A percentile compares a stretch with the other conserved stretches of the same genome.
Conservation (phyloP, 1,140 invertebrate genomes). For the Aphelinus atriplicis region DNA sequence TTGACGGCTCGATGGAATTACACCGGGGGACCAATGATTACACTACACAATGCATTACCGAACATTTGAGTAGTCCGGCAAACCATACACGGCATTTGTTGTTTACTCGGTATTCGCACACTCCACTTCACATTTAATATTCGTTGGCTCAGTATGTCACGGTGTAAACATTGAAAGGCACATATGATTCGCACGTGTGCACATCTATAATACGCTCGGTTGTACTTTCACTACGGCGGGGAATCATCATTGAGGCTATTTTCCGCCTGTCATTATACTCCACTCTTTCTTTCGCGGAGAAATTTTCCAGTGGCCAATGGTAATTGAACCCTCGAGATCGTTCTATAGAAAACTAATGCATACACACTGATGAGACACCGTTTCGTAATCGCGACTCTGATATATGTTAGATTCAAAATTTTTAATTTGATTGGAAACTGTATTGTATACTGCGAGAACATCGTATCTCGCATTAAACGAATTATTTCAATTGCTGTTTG, state of each 20-base stretch:
- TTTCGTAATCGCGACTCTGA: too few relatives aligned
- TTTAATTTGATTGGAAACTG: too few relatives aligned
- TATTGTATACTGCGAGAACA: too few relatives aligned
- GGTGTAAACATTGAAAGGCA: conserved; percentile 5
- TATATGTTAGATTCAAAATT: too few relatives aligned
- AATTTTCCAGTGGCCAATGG: conserved; percentile 13
- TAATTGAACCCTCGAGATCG: conserved; percentile 7
- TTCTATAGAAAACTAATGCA: neutral
- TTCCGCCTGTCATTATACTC: neutral
- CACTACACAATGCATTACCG: too few relatives aligned
- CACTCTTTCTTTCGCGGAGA: neutral
- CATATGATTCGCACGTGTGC: conserved; percentile 1
- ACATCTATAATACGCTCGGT: neutral
- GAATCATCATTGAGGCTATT: neutral
- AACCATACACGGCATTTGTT: too few relatives aligned
- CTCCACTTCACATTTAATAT: neutral
- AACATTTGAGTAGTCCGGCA: too few relatives aligned
- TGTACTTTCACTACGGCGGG: conserved; percentile 21
- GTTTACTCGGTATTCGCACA: neutral
- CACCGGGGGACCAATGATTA: too few relatives aligned
- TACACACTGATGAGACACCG: too few relatives aligned
- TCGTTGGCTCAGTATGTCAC: neutral
- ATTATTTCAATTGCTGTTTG: too few relatives aligned
- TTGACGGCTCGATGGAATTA: too few relatives aligned
- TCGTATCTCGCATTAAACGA: too few relatives aligned